Evolutionary conservation across 2,888 invertebrate genomes (phyloP), one percentile per base, ranked within the genome.

Genomic region (Gastracanthus pulcherrimus): DNA sequence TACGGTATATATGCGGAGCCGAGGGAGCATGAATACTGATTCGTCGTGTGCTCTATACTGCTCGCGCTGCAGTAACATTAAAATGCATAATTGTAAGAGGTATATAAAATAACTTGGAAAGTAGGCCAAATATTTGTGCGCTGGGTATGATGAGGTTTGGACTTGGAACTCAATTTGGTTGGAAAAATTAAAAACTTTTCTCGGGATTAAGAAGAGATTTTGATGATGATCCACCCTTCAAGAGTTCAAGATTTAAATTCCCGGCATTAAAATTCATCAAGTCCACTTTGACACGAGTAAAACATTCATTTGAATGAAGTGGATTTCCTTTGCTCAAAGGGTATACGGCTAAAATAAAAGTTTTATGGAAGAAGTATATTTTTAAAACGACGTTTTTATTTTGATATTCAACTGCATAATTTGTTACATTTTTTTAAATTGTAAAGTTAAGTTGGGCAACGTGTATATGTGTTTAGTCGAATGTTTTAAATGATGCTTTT

Each of bases 51-150:
- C n/a, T n/a, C n/a, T 13, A 9, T 9, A 45, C 7, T 3, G 11
- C 45, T n/a, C 45, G 45, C 45, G 45, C 45, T 36, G 29, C 51
- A 55, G 23, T 34, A 70, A 70, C 51, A 45, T 48, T 62, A n/a
- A 34, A 31, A 6, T 9, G n/a, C 16, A 26, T 38, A n/a, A 45
- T 62, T 36, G 74, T 11, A 16, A 31, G 62, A 62, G 38, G 3
- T 64, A 16, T 29, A 64, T 34, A 23, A 64, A 62, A 64, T 64
- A 62, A 23, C 74, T 23, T 16, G 11, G 45, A 7, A 75, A 75
- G 74, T 75, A 75, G 74, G 74, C 23, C 74, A 48, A 31, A 64
- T 38, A 41, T 62, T 74, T 72, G n/a, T n/a, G 62, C 19, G 29
- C 41, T 26, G 29, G 41, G 11, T 58, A 26, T 58, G n/a, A 26